A percentile compares a stretch with the other conserved stretches of the same genome.
These are phyloP conservation scores for Caretta caretta DNA, from an alignment of 2,113 vertebrate genomes.

Conservation along the genomic window DNA sequence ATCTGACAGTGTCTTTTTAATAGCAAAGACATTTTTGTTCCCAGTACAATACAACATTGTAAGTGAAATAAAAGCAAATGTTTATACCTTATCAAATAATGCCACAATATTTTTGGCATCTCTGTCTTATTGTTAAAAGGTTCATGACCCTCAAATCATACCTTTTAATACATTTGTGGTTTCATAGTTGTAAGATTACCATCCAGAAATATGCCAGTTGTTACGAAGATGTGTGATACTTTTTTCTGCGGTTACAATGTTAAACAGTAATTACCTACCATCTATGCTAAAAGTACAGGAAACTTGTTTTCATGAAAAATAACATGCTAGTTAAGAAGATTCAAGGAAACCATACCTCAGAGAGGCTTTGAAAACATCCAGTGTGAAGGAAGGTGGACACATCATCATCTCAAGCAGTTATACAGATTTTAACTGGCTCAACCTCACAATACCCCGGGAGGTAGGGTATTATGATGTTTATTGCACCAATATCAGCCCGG, in stretches of 20 bases:
- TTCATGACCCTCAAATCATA: not conserved
- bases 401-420: fast-evolving
- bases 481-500: fast-evolving
- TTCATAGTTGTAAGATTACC: not conserved
- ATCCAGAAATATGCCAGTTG: not conserved
- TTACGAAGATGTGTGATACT: not conserved
- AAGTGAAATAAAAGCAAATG: not conserved
- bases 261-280: not conserved
- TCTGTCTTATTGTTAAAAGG: not conserved
- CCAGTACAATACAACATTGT: not conserved
- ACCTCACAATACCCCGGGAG: not conserved
- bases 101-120: not conserved
- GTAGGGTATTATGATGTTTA: not conserved
- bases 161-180: not conserved
- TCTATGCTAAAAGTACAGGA: not conserved
- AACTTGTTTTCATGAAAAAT: not conserved
- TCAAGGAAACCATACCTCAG: not conserved
- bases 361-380: not conserved
- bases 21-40: not conserved
- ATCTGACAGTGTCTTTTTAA: not conserved
- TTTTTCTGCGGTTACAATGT: not conserved
- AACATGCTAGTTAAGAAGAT: not conserved
- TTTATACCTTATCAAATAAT: not conserved
- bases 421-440: fast-evolving
- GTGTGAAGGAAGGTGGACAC: fast-evolving